Evolutionary conservation across 2,797 vertebrate species (phyloP).

Genomic region (Nasua narica): DNA sequence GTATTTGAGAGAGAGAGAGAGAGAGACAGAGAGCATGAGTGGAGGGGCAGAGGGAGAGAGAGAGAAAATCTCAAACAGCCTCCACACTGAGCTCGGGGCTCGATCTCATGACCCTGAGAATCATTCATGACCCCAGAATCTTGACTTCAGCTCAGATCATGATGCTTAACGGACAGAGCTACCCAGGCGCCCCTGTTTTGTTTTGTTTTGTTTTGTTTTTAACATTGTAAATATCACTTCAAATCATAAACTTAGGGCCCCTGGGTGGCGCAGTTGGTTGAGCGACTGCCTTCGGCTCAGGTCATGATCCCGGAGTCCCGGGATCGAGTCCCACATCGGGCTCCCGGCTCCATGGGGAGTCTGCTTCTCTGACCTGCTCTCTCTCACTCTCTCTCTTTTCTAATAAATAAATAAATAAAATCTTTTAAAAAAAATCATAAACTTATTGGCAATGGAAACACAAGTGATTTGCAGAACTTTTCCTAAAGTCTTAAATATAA

Average conservation of each 20-base stretch:
- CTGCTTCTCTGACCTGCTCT: too few relatives aligned
- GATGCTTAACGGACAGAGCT: not conserved
- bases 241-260: not conserved
- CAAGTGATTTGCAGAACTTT: not conserved
- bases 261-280: too few relatives aligned
- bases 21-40: not conserved
- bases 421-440: too few relatives aligned
- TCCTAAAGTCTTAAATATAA: not conserved
- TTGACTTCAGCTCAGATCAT: too few relatives aligned
- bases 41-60: not conserved
- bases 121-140: too few relatives aligned
- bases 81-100: not conserved
- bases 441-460: not conserved
- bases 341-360: too few relatives aligned
- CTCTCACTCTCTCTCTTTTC: too few relatives aligned
- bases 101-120: accelerated
- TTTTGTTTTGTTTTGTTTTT: not conserved
- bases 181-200: not conserved
- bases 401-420: too few relatives aligned
- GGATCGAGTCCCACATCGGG: too few relatives aligned
- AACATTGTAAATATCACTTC: not conserved
- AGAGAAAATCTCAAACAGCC: not conserved
- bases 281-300: too few relatives aligned
- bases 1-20: not conserved
- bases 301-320: too few relatives aligned